These are phyloP conservation scores for Micrasema longulum DNA, from an alignment of 1,140 invertebrate genomes.

Conservation along the genomic window DNA sequence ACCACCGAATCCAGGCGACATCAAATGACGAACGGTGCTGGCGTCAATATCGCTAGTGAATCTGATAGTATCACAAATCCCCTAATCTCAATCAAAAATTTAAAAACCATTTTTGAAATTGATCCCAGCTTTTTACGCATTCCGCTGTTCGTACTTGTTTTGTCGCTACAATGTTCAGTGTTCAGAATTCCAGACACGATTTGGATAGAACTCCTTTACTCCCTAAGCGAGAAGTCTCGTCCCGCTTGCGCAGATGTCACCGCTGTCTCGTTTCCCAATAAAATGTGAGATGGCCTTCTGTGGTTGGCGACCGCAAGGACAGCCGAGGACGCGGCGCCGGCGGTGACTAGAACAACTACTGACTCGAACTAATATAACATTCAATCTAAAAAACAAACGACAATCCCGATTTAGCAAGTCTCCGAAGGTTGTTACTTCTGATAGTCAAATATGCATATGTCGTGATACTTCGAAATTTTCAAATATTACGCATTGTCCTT, in stretches of 20 bases:
- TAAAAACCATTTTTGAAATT: too few relatives aligned
- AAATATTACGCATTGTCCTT: too few relatives aligned
- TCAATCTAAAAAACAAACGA: too few relatives aligned
- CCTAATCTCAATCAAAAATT: too few relatives aligned
- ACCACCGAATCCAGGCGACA: slow-evolving; percentile 9
- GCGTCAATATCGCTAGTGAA: neutral
- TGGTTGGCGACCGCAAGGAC: slow-evolving; percentile 18
- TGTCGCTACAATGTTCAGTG: neutral
- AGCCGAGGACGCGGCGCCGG: neutral
- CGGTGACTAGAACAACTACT: neutral
- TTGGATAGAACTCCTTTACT: neutral
- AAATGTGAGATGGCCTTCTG: slow-evolving; percentile 14
- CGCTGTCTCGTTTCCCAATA: slow-evolving; percentile 12
- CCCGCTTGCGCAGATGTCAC: slow-evolving; percentile 16
- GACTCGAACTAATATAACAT: too few relatives aligned
- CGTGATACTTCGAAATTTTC: too few relatives aligned
- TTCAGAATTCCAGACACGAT: slow-evolving; percentile 5
- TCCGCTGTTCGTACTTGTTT: too few relatives aligned
- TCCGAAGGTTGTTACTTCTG: too few relatives aligned
- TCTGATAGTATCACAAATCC: too few relatives aligned
- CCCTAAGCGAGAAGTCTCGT: slow-evolving; percentile 12
- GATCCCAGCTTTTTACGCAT: too few relatives aligned
- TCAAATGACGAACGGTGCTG: neutral
- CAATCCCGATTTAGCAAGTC: too few relatives aligned
- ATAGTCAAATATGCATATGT: too few relatives aligned